phyloP scores from a whole-genome alignment of 2,113 vertebrate species.

The Cephalopholis sonnerati region DNA sequence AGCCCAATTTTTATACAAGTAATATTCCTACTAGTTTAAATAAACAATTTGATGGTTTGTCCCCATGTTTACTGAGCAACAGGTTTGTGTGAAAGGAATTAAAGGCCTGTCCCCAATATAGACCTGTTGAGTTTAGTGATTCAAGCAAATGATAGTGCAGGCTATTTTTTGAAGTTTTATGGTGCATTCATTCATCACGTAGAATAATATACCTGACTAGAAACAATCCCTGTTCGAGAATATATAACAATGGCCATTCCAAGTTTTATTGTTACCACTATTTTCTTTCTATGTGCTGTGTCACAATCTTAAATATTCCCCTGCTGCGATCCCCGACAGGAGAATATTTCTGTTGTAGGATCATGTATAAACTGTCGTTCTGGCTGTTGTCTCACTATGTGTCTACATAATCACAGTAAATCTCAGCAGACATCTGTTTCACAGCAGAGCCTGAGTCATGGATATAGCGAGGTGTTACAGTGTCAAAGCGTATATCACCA shows the following conservation, averaged over 20 bases:
- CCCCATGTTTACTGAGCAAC: no score
- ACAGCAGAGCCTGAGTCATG: constrained; percentile 31
- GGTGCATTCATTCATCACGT: neutral
- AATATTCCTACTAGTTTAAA: no score
- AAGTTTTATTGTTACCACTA: neutral
- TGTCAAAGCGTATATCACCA: constrained; percentile 40
- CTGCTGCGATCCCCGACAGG: neutral
- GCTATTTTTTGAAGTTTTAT: no score
- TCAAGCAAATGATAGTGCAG: no score
- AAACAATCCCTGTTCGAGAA: no score
- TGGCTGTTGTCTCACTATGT: constrained; percentile 40
- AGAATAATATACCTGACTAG: neutral
- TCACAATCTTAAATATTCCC: constrained; percentile 2
- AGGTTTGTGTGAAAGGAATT: no score
- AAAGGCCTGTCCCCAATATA: no score
- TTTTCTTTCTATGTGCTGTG: neutral
- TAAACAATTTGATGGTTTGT: no score
- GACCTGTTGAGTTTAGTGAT: no score
- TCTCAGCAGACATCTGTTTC: constrained; percentile 60
- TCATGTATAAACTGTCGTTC: constrained; percentile 17
- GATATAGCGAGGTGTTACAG: constrained; percentile 1
- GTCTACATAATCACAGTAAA: constrained; percentile 54
- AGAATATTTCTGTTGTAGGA: neutral
- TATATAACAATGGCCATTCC: neutral
- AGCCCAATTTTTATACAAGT: no score